Conservation (phyloP, 2,888 invertebrate species). For the Pteria penguin region DNA sequence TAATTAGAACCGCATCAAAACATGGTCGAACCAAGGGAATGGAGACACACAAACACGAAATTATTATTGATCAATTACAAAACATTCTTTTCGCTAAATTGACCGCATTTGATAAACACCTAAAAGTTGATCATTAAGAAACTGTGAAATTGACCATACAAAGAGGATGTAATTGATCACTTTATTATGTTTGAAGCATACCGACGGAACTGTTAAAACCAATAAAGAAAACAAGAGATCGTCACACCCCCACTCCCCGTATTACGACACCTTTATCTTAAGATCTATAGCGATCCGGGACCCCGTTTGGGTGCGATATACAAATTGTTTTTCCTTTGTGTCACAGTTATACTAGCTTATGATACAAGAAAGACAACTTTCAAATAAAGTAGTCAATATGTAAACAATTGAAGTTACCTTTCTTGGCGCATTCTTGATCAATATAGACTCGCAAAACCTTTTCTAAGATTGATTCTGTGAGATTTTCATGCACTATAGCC, state of each 20-base stretch:
- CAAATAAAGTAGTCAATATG: no score
- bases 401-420: no score
- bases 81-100: background rate
- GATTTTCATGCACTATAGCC: no score
- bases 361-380: no score
- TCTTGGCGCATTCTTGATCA: no score
- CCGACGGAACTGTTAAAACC: background rate
- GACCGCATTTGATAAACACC: background rate
- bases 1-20: background rate
- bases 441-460: no score
- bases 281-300: no score
- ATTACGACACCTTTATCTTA: no score
- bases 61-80: background rate
- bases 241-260: background rate
- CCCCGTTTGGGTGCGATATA: no score
- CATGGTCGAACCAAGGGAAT: background rate
- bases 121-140: background rate
- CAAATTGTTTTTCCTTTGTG: no score
- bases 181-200: background rate
- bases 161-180: slow-evolving; percentile 5
- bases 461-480: no score
- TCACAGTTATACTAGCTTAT: no score
- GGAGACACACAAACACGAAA: background rate
- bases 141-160: slow-evolving; percentile 1
- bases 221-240: background rate